Conservation (phyloP, 2,113 vertebrate genomes). For the Sinocyclocheilus grahami region DNA sequence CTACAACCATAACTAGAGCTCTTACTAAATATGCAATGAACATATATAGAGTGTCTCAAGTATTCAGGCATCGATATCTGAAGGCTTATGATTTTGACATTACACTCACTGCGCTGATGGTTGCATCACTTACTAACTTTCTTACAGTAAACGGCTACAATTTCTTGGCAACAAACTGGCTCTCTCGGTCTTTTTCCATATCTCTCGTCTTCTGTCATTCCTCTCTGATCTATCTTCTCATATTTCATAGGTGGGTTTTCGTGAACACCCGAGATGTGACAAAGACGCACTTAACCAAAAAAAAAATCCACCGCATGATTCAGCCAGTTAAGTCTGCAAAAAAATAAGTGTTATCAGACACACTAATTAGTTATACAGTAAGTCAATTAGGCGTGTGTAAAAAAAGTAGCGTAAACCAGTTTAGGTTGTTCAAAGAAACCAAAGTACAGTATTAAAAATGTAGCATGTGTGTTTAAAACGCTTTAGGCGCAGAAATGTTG, state of each 20-base stretch:
- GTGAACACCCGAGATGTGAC: constrained; percentile 8
- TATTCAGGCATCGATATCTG: constrained; percentile 24
- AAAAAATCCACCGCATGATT: constrained; percentile 21
- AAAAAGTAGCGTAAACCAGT: constrained; percentile 80
- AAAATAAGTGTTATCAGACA: constrained; percentile 81
- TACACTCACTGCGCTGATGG: constrained; percentile 76
- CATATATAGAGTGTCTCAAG: neutral
- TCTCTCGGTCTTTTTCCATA: constrained; percentile 25
- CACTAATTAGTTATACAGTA: constrained; percentile 85
- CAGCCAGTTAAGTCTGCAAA: neutral
- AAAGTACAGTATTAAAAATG: constrained; percentile 87
- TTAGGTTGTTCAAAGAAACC: constrained; percentile 85
- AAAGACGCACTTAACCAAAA: neutral
- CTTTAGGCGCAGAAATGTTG: constrained; percentile 76
- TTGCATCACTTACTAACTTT: constrained; percentile 73
- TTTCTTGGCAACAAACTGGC: constrained; percentile 19
- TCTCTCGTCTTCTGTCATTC: constrained; percentile 3
- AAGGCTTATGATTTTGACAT: constrained; percentile 76
- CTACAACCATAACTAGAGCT: neutral
- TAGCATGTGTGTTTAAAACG: constrained; percentile 83
- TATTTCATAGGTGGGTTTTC: constrained; percentile 33
- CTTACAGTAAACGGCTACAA: constrained; percentile 37
- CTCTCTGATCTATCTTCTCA: constrained; percentile 22
- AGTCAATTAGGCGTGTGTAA: constrained; percentile 85
- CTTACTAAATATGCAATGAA: neutral